Evolutionary conservation across 2,113 vertebrate genomes (phyloP).

Genomic region (Nyctibius bracteatus): DNA sequence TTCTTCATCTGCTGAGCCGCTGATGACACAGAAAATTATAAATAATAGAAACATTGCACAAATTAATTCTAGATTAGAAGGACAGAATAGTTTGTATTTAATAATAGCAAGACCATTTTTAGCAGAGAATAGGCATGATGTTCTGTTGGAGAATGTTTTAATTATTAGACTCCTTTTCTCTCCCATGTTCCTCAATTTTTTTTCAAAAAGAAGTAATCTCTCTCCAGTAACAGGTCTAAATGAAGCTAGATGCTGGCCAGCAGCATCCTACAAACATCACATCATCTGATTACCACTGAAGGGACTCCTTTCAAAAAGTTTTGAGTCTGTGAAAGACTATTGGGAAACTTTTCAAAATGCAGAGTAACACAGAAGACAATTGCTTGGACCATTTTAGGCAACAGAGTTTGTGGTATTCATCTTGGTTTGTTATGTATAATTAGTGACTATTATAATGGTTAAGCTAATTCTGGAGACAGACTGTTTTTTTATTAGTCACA

Average conservation of each 20-base stretch:
- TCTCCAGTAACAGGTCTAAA: not conserved
- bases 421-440: not conserved
- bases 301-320: not conserved
- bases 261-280: not conserved
- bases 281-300: not conserved
- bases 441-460: not conserved
- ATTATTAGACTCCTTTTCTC: not conserved
- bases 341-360: not conserved
- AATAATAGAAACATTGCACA: conserved; percentile 50
- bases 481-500: not conserved
- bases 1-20: conserved; percentile 52
- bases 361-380: not conserved
- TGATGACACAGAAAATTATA: conserved; percentile 66
- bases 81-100: conserved; percentile 36
- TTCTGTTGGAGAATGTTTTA: not conserved
- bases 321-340: not conserved
- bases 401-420: not conserved
- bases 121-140: not conserved
- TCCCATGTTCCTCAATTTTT: not conserved
- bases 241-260: not conserved
- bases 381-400: not conserved
- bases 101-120: conserved; percentile 21
- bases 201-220: not conserved
- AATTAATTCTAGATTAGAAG: conserved; percentile 62
- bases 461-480: not conserved